Conservation (phyloP, 2,888 invertebrate genomes). For the Cryptocephalus moraei region DNA sequence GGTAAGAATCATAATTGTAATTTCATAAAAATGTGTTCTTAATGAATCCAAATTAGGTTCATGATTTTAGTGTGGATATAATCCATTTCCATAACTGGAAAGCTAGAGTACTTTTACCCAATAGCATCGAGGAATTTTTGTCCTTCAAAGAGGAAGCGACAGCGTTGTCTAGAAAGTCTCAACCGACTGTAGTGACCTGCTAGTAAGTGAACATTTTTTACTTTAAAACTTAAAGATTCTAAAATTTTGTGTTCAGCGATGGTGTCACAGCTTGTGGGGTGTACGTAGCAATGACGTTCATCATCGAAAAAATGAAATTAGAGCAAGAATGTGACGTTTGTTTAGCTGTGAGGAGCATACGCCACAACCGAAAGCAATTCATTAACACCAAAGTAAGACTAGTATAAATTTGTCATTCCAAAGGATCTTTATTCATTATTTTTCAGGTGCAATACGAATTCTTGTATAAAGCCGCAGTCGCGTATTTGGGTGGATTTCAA, state of each 20-base stretch:
- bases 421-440: neutral
- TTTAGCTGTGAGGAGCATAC: conserved; percentile 37
- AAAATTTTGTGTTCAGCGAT: conserved; percentile 33
- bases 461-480: conserved; percentile 31
- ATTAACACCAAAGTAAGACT: conserved; percentile 28
- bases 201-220: no score
- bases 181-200: conserved; percentile 34
- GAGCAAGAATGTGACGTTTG: conserved; percentile 43
- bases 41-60: neutral
- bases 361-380: conserved; percentile 37
- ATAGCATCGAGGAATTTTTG: conserved; percentile 25
- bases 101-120: conserved; percentile 19
- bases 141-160: conserved; percentile 32
- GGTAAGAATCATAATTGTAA: conserved; percentile 4
- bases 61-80: conserved; percentile 10
- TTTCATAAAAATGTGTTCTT: no score
- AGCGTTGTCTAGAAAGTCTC: conserved; percentile 25
- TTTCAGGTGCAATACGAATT: conserved; percentile 35
- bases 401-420: no score
- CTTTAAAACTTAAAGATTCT: neutral
- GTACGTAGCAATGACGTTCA: conserved; percentile 37
- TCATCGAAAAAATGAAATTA: conserved; percentile 41
- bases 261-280: conserved; percentile 40
- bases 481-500: conserved; percentile 31
- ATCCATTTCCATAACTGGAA: conserved; percentile 30